A percentile compares a stretch with the other conserved stretches of the same genome.
These are phyloP conservation scores for Drosophila aff. DNA, from an alignment of 1,140 invertebrate species.

Conservation along the genomic window DNA sequence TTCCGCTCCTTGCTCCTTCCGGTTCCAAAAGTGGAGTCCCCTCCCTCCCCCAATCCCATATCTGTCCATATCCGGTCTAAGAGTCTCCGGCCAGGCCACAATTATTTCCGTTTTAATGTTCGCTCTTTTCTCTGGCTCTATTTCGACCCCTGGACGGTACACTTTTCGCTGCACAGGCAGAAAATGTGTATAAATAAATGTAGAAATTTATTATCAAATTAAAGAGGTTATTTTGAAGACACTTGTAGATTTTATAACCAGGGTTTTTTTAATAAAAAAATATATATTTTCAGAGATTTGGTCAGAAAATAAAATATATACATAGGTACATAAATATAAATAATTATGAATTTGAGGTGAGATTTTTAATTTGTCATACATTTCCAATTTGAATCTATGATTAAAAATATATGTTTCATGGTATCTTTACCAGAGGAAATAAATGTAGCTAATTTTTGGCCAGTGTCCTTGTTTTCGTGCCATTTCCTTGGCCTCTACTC, in stretches of 20 bases:
- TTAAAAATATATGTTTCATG: no score
- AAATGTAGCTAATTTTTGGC: background rate
- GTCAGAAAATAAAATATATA: no score
- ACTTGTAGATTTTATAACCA: background rate
- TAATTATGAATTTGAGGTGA: no score
- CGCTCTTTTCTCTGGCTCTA: slow-evolving; percentile 7
- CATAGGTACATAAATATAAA: no score
- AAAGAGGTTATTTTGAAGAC: background rate
- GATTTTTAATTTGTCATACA: background rate
- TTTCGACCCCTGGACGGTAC: slow-evolving; percentile 7
- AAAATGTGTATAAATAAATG: background rate
- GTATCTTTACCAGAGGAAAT: background rate
- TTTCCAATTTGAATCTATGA: background rate
- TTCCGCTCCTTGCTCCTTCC: slow-evolving; percentile 7
- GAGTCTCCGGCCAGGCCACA: slow-evolving; percentile 59
- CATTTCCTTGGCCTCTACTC: slow-evolving; percentile 10
- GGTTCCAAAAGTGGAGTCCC: slow-evolving; percentile 9
- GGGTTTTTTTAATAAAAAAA: background rate
- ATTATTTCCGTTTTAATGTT: slow-evolving; percentile 78
- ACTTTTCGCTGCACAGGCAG: slow-evolving; percentile 11
- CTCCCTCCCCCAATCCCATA: background rate
- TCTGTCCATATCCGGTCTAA: slow-evolving; percentile 34
- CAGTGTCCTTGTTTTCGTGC: slow-evolving; percentile 5
- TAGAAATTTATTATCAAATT: background rate
- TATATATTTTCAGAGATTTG: background rate